Percentiles rank a stretch among this genome's conserved stretches.
Conservation (phyloP, 2,113 vertebrate genomes). For the Turnix velox region DNA sequence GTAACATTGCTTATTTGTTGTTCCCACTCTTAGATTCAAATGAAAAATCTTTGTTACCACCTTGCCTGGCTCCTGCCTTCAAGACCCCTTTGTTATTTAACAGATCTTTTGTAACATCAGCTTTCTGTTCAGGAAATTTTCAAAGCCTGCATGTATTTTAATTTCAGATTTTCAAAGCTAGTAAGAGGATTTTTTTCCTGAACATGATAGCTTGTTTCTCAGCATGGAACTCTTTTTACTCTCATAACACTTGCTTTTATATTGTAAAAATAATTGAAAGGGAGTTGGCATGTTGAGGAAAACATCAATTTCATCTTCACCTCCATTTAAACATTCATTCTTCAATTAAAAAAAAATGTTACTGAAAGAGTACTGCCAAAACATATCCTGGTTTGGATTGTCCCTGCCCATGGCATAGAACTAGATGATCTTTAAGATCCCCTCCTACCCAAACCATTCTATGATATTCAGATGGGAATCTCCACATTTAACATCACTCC, state of each 20-base stretch:
- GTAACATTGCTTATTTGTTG: neutral
- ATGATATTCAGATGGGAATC: neutral
- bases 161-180: neutral
- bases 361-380: neutral
- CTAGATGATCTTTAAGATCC: no score
- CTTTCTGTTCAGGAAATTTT: neutral
- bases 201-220: neutral
- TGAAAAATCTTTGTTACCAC: neutral
- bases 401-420: no score
- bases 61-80: neutral
- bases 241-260: neutral
- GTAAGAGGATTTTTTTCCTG: neutral
- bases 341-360: neutral
- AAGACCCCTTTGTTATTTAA: neutral
- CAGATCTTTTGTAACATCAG: neutral
- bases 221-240: neutral
- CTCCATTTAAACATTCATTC: neutral
- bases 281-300: neutral
- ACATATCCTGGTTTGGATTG: no score
- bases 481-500: neutral
- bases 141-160: neutral
- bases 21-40: neutral
- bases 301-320: neutral
- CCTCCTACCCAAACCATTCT: no score
- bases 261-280: neutral